A percentile compares a stretch with the other conserved stretches of the same genome.
phyloP scores from a whole-genome alignment of 2,113 vertebrate genomes.

The Galbula dea region DNA sequence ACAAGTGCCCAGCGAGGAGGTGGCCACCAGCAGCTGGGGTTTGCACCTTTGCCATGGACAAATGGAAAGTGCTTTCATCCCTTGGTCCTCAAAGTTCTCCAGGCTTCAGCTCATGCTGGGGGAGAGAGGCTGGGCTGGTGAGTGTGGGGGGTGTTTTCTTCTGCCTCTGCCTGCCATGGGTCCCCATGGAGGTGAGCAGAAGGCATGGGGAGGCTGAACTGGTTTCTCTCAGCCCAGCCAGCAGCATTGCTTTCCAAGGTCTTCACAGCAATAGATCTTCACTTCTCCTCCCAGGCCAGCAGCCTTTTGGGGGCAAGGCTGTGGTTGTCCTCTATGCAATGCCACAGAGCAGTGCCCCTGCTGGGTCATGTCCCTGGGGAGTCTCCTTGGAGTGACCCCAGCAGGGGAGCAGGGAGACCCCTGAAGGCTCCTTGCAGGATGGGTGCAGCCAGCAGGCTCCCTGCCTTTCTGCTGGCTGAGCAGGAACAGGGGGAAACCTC shows the following conservation, averaged over 20 bases:
- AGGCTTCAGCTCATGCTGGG: fast-evolving
- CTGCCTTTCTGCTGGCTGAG: neutral
- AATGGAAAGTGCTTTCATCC: conserved; percentile 18
- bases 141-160: neutral
- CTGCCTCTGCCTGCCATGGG: neutral
- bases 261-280: conserved; percentile 17
- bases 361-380: neutral
- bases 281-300: neutral
- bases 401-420: neutral
- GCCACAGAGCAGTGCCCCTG: neutral
- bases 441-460: neutral
- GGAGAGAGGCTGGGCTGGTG: neutral
- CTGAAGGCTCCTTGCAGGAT: neutral
- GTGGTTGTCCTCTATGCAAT: conserved; percentile 26
- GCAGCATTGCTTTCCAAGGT: neutral
- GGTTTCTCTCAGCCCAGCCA: neutral
- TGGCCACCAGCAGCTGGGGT: neutral
- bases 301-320: neutral
- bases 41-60: neutral
- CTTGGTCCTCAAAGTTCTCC: neutral
- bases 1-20: neutral
- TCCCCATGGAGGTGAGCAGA: neutral
- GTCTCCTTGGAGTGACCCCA: neutral
- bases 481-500: neutral
- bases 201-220: fast-evolving